Evolutionary conservation across 1,140 invertebrate species (phyloP).

Genomic region (Micrasema minimum): DNA sequence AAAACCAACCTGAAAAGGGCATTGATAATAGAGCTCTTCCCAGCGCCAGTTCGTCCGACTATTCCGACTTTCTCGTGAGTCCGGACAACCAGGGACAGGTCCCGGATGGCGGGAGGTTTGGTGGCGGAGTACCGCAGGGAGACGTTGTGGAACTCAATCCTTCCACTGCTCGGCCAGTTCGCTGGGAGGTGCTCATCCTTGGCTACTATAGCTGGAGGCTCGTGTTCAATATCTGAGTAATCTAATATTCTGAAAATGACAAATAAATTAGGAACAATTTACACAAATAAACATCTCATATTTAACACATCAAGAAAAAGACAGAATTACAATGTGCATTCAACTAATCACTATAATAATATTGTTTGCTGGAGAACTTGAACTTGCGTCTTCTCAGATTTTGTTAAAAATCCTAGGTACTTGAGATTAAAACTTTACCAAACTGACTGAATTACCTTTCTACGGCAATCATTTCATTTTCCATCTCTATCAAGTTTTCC

Average conservation of each 20-base stretch:
- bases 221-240: conserved; percentile 63
- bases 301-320: no score
- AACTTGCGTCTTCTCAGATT: no score
- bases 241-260: conserved; percentile 47
- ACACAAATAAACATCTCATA: no score
- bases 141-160: conserved; percentile 68
- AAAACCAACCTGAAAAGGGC: conserved; percentile 58
- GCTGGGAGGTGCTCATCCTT: conserved; percentile 65
- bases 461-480: conserved; percentile 70
- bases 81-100: conserved; percentile 67
- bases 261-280: neutral
- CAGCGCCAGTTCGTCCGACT: conserved; percentile 70
- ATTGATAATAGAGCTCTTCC: conserved; percentile 75
- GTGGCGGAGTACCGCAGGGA: conserved; percentile 65
- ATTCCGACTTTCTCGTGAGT: conserved; percentile 68
- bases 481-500: no score
- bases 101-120: conserved; percentile 66
- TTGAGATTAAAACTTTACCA: no score
- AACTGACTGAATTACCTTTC: conserved; percentile 59
- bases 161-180: conserved; percentile 73
- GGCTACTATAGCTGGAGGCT: conserved; percentile 46
- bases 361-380: no score
- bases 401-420: no score
- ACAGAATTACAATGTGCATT: no score
- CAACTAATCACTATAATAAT: no score